Evolutionary conservation across 2,888 invertebrate species (phyloP), one percentile per base, ranked within the genome.

Genomic region (Thera britannica): DNA sequence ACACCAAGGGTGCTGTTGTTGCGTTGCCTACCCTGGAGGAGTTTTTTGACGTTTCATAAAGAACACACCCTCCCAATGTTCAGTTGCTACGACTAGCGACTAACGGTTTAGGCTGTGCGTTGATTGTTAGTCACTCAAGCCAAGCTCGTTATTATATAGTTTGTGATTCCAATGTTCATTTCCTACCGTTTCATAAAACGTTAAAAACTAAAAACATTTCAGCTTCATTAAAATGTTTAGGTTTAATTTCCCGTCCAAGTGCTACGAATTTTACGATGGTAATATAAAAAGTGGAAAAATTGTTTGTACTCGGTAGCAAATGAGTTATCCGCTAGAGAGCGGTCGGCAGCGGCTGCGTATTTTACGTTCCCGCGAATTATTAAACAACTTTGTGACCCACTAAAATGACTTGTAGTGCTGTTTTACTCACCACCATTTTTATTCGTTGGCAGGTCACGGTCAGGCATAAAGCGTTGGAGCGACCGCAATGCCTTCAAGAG

Each of bases 381-480:
- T 66, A 71, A 75, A 76, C 64, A 65, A 68, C 63, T 66, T 69
- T 68, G 67, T 61, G 59, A 73, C 64, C 61, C 63, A 74, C 49
- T 68, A 68, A 79, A 80, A 81, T 75, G 72, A 68, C 76, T 11
- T 44, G 68, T 65, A 75, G 77, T 79, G 77, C 75, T 77, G 77
- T 72, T 38, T 3, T 38, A 4, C 5, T 41, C 6, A 41, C 2
- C 5, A 4, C 0, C 2, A 2, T 41, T 41, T 41, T 41, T 41
- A 23, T 6, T 41, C 41, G 5, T 46, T 46, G 9, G 9, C 8
- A 52, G 34, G 4, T 34, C 23, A 9, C 34, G 4, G 23, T 34
- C 34, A 1, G 23, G 34, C 3, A 34, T 34, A 34, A 52, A 52
- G 34, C 12, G 23, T 5, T n/a, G n/a, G 48, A n/a, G 4, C 2